A percentile compares a stretch with the other conserved stretches of the same genome.
Conservation (phyloP, 2,888 invertebrate genomes). For the Tupiocoris notatus region DNA sequence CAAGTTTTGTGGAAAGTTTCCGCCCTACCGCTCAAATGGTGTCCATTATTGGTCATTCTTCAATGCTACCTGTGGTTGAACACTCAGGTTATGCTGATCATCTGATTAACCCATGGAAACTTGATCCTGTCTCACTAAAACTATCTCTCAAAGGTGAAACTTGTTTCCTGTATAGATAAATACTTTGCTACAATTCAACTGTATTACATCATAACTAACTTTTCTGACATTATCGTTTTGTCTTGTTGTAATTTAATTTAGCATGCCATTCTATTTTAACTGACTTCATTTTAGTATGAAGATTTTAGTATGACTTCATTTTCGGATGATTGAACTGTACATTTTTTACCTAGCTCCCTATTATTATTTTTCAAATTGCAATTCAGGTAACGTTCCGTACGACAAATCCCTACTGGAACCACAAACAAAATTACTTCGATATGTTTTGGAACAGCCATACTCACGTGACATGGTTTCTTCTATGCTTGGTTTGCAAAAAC, state of each 20-base stretch:
- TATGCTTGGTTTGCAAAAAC: conserved; percentile 90
- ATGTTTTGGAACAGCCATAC: conserved; percentile 92
- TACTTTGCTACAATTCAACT: too few species aligned
- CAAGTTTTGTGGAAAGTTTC: conserved; percentile 89
- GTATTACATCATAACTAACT: too few species aligned
- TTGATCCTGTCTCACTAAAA: conserved; percentile 79
- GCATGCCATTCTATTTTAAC: too few species aligned
- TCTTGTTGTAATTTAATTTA: too few species aligned
- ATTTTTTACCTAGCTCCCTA: too few species aligned
- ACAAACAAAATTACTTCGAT: conserved; percentile 80
- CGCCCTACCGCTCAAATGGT: conserved; percentile 94
- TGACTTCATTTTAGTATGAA: too few species aligned
- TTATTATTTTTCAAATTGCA: too few species aligned
- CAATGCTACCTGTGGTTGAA: conserved; percentile 91
- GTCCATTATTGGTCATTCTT: conserved; percentile 83
- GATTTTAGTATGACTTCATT: too few species aligned
- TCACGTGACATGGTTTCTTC: conserved; percentile 94
- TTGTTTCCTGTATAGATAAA: too few species aligned
- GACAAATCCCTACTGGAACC: conserved; percentile 83
- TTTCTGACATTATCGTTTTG: too few species aligned
- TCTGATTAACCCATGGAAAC: conserved; percentile 86
- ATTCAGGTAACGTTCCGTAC: conserved; percentile 70
- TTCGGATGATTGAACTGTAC: too few species aligned
- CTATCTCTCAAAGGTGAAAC: conserved; percentile 65
- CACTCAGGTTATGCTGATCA: conserved; percentile 89